Evolutionary conservation across 2,113 vertebrate species (phyloP).

Genomic region (Oceanites oceanicus): DNA sequence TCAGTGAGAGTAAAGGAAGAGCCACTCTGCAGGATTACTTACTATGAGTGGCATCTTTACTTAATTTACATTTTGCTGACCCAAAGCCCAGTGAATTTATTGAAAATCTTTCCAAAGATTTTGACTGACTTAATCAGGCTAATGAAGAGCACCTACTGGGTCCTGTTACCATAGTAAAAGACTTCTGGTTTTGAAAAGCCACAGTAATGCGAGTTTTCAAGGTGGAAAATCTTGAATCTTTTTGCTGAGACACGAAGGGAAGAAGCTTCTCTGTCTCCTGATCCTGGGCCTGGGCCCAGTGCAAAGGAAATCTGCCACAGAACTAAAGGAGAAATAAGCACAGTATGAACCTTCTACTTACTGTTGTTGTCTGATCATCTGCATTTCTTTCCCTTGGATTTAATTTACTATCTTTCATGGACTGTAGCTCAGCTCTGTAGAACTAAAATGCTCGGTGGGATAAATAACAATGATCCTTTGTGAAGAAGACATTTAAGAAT

Average conservation of each 20-base stretch:
- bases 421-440: neutral
- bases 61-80: slow-evolving; percentile 12
- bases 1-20: neutral
- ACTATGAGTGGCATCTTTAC: neutral
- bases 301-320: neutral
- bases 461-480: neutral
- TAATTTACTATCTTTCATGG: neutral
- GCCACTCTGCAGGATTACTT: neutral
- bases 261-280: neutral
- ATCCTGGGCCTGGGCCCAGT: neutral
- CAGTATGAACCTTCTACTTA: neutral
- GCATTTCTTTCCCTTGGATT: neutral
- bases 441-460: neutral
- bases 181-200: neutral
- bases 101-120: neutral
- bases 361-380: neutral
- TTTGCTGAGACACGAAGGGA: neutral
- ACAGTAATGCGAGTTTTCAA: neutral
- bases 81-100: neutral
- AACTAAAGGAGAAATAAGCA: neutral
- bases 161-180: neutral
- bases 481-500: neutral
- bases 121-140: slow-evolving; percentile 27
- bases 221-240: neutral
- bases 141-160: neutral